Base-by-base conservation (phyloP, 1,140 invertebrate species). In the Aphelenchoides avenae region DNA sequence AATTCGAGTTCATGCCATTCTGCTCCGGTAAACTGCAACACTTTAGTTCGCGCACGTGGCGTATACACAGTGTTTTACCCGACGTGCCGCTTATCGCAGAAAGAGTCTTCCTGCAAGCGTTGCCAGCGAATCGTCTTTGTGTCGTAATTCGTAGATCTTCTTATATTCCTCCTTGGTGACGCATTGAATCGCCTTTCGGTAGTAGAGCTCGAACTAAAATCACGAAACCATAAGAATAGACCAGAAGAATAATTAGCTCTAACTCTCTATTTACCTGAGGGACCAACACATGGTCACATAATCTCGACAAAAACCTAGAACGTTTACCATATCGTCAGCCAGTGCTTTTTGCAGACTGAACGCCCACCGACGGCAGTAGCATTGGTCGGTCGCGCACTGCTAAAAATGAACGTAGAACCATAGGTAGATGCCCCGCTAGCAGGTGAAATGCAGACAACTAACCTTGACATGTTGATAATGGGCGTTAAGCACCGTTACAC, bases 201-300 rank as follows among this genome's bases (percentile, higher is more conserved):
- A 75, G 30, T 60, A 57, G n/a, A 46, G 51, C 41, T 75, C 74
- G 13, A 77, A 70, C 70, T 76, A 44, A 51, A 58, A 52, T n/a
- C n/a, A n/a, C n/a, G n/a, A n/a, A n/a, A n/a, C n/a, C n/a, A n/a
- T n/a, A n/a, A n/a, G n/a, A n/a, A n/a, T n/a, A n/a, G n/a, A n/a
- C n/a, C n/a, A n/a, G n/a, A n/a, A n/a, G n/a, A n/a, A n/a, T n/a
- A n/a, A n/a, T n/a, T n/a, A n/a, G n/a, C n/a, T n/a, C n/a, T n/a
- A n/a, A n/a, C n/a, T n/a, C n/a, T n/a, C n/a, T n/a, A n/a, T n/a
- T n/a, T n/a, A n/a, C n/a, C n/a, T n/a, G n/a, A n/a, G n/a, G n/a
- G n/a, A n/a, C n/a, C n/a, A n/a, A n/a, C 24, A 40, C 20, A 20
- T 37, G 36, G 13, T 18, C 7, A 4, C 26, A 24, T 42, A 34